These are phyloP conservation scores for Falco biarmicus DNA, from an alignment of 2,797 vertebrate genomes.

Conservation along the genomic window DNA sequence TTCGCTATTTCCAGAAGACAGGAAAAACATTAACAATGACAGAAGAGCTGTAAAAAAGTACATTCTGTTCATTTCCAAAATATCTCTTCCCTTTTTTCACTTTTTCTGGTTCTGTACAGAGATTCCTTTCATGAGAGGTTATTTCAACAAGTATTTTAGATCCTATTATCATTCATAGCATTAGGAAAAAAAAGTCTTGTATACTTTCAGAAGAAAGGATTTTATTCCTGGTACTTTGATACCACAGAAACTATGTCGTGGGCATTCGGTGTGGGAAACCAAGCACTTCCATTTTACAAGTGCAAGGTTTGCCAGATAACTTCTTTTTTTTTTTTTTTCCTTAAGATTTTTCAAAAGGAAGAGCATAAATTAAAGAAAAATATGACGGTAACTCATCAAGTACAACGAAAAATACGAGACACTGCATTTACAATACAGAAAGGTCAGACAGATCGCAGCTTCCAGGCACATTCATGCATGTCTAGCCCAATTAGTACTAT, in stretches of 20 bases:
- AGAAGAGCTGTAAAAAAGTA: neutral
- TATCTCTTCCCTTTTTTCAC: neutral
- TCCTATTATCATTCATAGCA: neutral
- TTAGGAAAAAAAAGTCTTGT: neutral
- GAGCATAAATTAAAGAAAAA: neutral
- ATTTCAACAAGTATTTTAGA: constrained; percentile 2
- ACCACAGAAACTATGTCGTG: neutral
- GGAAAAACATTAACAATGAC: neutral
- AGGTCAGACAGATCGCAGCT: neutral
- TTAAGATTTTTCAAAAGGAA: neutral
- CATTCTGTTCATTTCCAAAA: neutral
- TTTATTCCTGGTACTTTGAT: neutral
- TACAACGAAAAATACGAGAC: neutral
- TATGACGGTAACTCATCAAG: neutral
- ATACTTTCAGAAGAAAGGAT: neutral
- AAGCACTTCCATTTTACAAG: neutral
- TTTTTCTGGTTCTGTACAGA: neutral
- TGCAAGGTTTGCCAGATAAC: neutral
- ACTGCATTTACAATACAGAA: neutral
- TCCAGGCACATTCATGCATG: neutral
- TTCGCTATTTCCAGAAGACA: neutral
- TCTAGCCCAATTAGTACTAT: neutral
- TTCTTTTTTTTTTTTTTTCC: neutral
- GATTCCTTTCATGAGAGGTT: neutral
- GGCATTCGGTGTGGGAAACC: neutral